Evolutionary conservation across 2,888 invertebrate species (phyloP).

Genomic region (Ormyrus nitidulus): DNA sequence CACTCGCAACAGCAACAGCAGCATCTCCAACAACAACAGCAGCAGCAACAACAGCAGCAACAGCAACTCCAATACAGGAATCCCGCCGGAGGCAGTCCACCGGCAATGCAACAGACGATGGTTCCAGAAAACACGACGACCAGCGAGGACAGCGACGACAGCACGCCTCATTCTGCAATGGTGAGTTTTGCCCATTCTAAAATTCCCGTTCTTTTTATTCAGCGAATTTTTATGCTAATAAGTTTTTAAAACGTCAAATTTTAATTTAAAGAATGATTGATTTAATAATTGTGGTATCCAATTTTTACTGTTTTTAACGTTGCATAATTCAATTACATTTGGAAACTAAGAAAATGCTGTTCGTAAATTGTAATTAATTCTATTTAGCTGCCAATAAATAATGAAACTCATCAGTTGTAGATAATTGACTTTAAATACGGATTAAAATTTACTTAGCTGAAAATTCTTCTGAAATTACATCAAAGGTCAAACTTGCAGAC

Average conservation of each 20-base stretch:
- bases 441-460: conserved; percentile 28
- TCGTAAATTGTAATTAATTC: too few relatives aligned
- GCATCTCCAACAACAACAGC: conserved; percentile 69
- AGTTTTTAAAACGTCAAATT: too few relatives aligned
- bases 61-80: conserved; percentile 77
- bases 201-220: too few relatives aligned
- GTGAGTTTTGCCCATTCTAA: conserved; percentile 70
- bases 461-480: conserved; percentile 35
- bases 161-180: conserved; percentile 83
- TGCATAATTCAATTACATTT: background rate
- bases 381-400: too few relatives aligned
- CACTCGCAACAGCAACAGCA: conserved; percentile 67
- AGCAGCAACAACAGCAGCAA: conserved; percentile 71
- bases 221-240: too few relatives aligned
- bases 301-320: background rate
- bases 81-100: conserved; percentile 81
- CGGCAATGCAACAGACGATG: conserved; percentile 73
- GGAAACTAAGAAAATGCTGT: too few relatives aligned
- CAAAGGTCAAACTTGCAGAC: conserved; percentile 30
- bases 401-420: background rate
- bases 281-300: background rate
- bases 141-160: conserved; percentile 92
- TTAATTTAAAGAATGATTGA: too few relatives aligned
- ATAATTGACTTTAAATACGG: conserved; percentile 25
- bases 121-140: conserved; percentile 82